Conservation (phyloP, 2,888 invertebrate genomes). For the Zelleria hepariella region DNA sequence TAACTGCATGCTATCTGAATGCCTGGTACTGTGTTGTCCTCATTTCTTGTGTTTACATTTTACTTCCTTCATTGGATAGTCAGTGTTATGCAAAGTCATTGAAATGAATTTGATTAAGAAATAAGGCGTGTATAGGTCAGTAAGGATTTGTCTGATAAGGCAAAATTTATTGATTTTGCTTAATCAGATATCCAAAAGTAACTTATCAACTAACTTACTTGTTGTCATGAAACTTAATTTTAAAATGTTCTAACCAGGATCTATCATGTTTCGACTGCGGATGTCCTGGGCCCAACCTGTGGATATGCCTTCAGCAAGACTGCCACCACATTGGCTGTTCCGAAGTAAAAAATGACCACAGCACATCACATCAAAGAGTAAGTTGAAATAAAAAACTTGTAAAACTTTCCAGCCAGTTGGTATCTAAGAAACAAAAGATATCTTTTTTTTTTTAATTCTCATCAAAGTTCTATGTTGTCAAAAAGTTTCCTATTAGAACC, state of each 20-base stretch:
- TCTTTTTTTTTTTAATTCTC: too few relatives aligned
- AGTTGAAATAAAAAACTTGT: slow-evolving; percentile 11
- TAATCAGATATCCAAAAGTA: too few relatives aligned
- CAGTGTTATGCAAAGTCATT: slow-evolving; percentile 2
- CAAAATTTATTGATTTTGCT: not conserved
- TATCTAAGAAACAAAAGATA: too few relatives aligned
- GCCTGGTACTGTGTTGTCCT: slow-evolving; percentile 7
- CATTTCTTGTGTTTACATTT: slow-evolving; percentile 1
- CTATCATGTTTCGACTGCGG: slow-evolving; percentile 80
- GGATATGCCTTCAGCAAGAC: slow-evolving; percentile 86
- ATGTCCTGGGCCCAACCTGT: slow-evolving; percentile 82
- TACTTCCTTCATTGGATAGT: not conserved
- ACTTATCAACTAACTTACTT: too few relatives aligned
- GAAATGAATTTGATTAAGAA: not conserved
- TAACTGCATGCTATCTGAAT: slow-evolving; percentile 12
- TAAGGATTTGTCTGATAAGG: not conserved
- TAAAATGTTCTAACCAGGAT: too few relatives aligned
- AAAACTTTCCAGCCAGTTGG: too few relatives aligned
- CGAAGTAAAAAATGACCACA: slow-evolving; percentile 86
- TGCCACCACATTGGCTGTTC: slow-evolving; percentile 89
- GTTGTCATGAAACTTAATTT: too few relatives aligned
- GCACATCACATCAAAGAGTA: slow-evolving; percentile 83
- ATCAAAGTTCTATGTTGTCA: too few relatives aligned
- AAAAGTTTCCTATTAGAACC: too few relatives aligned
- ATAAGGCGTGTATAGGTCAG: not conserved